Evolutionary conservation across 2,888 invertebrate genomes (phyloP).

Genomic region (Macaria notata): DNA sequence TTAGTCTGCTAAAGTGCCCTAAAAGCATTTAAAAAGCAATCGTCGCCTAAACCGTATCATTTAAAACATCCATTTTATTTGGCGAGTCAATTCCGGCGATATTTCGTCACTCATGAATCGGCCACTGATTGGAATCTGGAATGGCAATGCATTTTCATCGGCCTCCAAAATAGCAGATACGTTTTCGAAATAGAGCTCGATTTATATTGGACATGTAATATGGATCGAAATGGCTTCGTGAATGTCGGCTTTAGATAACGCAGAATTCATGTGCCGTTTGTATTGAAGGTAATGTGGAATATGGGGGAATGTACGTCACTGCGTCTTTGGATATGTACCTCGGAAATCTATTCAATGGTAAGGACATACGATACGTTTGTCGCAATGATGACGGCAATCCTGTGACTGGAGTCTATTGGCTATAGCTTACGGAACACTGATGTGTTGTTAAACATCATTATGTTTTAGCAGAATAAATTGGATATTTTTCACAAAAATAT

Average conservation of each 20-base stretch:
- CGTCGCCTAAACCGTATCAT: not conserved
- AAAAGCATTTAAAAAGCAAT: not conserved
- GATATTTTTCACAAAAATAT: too few relatives aligned
- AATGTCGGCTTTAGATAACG: conserved; percentile 13
- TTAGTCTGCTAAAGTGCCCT: not conserved
- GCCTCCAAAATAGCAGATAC: conserved; percentile 5
- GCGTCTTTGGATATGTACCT: too few relatives aligned
- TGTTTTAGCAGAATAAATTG: too few relatives aligned
- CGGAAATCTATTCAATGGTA: too few relatives aligned
- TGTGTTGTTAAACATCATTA: too few relatives aligned
- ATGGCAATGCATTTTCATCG: conserved; percentile 9
- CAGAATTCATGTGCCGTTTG: conserved; percentile 9
- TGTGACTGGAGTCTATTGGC: too few relatives aligned
- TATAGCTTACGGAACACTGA: too few relatives aligned
- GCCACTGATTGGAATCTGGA: conserved; percentile 5
- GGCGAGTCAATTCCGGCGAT: not conserved
- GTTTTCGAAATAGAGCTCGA: conserved; percentile 6
- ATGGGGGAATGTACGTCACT: not conserved
- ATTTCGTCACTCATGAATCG: conserved; percentile 1
- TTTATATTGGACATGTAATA: conserved; percentile 17
- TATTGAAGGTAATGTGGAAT: conserved; percentile 6
- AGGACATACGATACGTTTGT: too few relatives aligned
- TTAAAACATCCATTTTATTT: not conserved
- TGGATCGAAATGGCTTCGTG: conserved; percentile 10
- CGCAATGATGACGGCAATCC: too few relatives aligned